These are phyloP conservation scores for Gryllus bimaculatus DNA, from an alignment of 1,140 invertebrate genomes.

Conservation along the genomic window DNA sequence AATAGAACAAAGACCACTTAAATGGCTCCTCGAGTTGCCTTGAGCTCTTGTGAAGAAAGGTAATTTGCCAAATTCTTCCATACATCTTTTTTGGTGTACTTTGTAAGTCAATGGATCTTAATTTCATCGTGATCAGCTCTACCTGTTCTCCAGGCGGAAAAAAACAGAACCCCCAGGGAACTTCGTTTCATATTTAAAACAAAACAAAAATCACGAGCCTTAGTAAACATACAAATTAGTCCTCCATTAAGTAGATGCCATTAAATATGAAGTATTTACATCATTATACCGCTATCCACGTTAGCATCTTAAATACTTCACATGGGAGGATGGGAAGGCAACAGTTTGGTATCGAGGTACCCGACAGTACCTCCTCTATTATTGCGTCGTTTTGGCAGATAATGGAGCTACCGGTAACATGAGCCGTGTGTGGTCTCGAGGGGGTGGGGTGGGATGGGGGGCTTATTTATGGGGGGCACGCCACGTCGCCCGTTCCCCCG, in stretches of 20 bases:
- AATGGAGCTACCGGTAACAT: conserved; percentile 1
- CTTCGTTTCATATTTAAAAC: not conserved
- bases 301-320: not conserved
- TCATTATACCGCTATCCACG: not conserved
- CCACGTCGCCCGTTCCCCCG: not conserved
- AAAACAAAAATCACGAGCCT: not conserved
- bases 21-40: not conserved
- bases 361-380: not conserved
- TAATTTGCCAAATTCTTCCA: not conserved
- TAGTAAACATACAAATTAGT: conserved; percentile 2
- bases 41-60: not conserved
- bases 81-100: not conserved
- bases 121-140: not conserved
- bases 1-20: no score
- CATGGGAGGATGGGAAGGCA: not conserved
- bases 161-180: not conserved
- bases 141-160: not conserved
- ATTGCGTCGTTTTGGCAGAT: conserved; percentile 1
- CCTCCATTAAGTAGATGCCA: not conserved
- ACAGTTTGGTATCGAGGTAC: not conserved
- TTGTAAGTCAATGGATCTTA: not conserved
- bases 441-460: no score
- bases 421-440: not conserved
- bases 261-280: conserved; percentile 2
- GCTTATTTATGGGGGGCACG: not conserved